Base-by-base conservation (phyloP, 2,888 invertebrate genomes). In the Brenthis hecate region DNA sequence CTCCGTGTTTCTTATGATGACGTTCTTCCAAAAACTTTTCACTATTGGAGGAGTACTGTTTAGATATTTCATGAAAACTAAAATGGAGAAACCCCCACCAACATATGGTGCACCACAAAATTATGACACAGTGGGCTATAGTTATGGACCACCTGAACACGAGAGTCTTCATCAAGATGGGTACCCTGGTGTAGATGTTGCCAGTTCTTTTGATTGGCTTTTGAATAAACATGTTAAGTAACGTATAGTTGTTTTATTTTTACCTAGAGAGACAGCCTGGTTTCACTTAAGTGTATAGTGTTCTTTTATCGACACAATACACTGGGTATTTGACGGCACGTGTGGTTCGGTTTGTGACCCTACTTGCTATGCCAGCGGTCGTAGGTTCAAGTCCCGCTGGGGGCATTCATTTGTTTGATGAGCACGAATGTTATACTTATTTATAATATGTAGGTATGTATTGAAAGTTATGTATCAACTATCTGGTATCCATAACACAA, bases 61-160 rank as follows among this genome's bases (percentile, higher is more conserved):
- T n/a, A 88, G 84, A 68, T 84, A 87, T 73, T 85, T 85, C 73
- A 80, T 92, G 81, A 89, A 84, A 76, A 82, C 74, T 73, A 84
- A 84, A 71, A 60, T 75, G 6, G 72, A 75, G 19, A 81, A 78
- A 55, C 73, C 81, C 13, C 73, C 78, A 1, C 69, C 78, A 0
- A 77, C 80, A 56, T 90, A 91, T 55, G 89, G 88, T 0, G 78
- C 84, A 3, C 90, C 90, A 0, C 80, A 83, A 6, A 66, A 60
- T 28, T 92, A 92, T 67, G 90, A 92, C 65, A 92, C 91, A 0
- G 77, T 92, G 0, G 90, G 92, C 1, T 92, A 91, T 74, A 91
- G 82, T 65, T 91, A 91, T n/a, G 91, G 89, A 0, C 83, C 88
- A 0, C 85, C 89, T 0, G 88, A 88, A 0, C 78, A 76, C 2